Evolutionary conservation across 2,113 vertebrate species (phyloP), one percentile per base, ranked within the genome.

Genomic region (Pelmatolapia mariae): DNA sequence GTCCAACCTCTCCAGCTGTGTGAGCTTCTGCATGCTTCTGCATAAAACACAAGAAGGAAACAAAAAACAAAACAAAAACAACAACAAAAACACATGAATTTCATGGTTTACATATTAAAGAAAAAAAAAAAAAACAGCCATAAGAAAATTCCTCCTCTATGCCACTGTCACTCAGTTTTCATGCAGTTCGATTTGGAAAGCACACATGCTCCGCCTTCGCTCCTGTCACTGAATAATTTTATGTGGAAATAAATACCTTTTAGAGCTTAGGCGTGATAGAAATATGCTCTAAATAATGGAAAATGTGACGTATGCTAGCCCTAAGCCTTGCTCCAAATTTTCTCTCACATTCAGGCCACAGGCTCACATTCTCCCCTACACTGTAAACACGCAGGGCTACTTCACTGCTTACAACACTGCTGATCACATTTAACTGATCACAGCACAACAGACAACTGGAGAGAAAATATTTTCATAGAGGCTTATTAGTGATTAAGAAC

Each of bases 1-100:
- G 95, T 99, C 99, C 94, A 99, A 92, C 94, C 99, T 97, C 95
- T 99, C 98, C 96, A 99, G 92, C 96, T 98, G 99, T 33, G 97
- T 98, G 94, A 99, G 97, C 95, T 98, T 99, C 95, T 98, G 98
- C 98, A 99, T 99, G 89, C 98, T 99, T 97, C 99, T 99, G 95
- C 84, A 93, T 50, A 92, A 92, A 82, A 89, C 84, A 89, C 50
- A 71, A 59, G 57, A 16, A 80, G 29, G 73, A 18, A 18, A 82
- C 47, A 53, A 10, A 38, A 16, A 82, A 82, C 6, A 38, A 36
- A 66, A 22, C 22, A 54, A 54, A 7, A 53, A 53, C 18, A 36
- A 31, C 15, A 61, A 63, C 31, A 38, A n/a, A 8, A 66, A 38
- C 33, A 38, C 12, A 80, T 16, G 7, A 81, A 29, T n/a, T 61